These are phyloP conservation scores for Chaetodon trifascialis DNA, from an alignment of 2,113 vertebrate species.

Conservation along the genomic window DNA sequence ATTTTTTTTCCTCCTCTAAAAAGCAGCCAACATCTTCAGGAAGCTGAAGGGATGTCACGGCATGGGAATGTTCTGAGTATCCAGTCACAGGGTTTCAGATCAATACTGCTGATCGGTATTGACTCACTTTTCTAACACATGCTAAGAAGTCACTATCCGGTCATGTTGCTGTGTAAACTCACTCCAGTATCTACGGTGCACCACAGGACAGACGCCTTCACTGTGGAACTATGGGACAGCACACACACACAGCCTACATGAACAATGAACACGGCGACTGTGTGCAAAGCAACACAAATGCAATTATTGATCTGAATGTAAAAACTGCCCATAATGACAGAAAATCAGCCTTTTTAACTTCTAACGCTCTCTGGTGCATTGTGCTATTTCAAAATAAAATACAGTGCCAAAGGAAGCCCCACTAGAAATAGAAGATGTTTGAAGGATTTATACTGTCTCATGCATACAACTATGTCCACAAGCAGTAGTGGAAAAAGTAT, in stretches of 20 bases:
- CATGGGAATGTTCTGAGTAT: constrained; percentile 73
- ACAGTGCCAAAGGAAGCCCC: too few species aligned
- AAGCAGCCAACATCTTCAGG: neutral
- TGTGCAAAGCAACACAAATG: neutral
- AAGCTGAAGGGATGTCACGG: constrained; percentile 44
- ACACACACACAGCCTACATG: neutral
- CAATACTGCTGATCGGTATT: neutral
- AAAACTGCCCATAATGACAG: constrained; percentile 16
- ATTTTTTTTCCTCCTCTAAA: neutral
- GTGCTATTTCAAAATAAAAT: too few species aligned
- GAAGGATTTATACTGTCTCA: too few species aligned
- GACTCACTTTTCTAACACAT: constrained; percentile 62
- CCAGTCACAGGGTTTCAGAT: constrained; percentile 16
- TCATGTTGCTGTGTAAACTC: constrained; percentile 27
- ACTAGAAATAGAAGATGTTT: too few species aligned
- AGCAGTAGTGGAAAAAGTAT: too few species aligned
- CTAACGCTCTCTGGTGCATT: too few species aligned
- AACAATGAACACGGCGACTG: neutral
- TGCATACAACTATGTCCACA: too few species aligned
- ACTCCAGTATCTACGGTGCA: neutral
- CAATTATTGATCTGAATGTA: neutral
- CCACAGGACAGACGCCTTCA: neutral
- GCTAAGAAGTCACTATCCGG: neutral
- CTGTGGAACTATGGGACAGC: neutral
- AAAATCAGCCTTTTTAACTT: neutral